phyloP scores from a whole-genome alignment of 1,140 invertebrate genomes.

The Watersipora subatra region DNA sequence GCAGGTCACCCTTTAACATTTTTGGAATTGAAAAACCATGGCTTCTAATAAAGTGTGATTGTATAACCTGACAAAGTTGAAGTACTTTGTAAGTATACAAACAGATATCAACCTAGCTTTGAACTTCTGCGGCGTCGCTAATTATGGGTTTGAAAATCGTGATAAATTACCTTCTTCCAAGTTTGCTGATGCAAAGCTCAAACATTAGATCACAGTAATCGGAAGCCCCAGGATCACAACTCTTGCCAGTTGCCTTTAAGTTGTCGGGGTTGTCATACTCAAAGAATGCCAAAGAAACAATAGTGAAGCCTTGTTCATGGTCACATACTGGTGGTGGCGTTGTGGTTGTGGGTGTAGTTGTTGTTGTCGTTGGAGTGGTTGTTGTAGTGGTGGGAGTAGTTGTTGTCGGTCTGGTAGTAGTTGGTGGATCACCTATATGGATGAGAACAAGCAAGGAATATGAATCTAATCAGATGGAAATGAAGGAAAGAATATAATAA shows the following conservation, averaged over 20 bases:
- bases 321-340: neutral
- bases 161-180: neutral
- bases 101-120: too few species aligned
- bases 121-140: too few species aligned
- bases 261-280: neutral
- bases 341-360: neutral
- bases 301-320: neutral
- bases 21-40: too few species aligned
- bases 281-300: neutral
- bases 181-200: neutral
- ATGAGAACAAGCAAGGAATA: too few species aligned
- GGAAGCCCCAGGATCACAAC: neutral
- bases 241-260: neutral
- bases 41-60: too few species aligned
- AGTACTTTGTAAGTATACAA: too few species aligned
- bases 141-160: too few species aligned
- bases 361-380: constrained; percentile 1
- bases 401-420: neutral
- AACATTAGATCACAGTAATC: neutral
- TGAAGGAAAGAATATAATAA: too few species aligned
- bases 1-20: too few species aligned
- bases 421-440: too few species aligned
- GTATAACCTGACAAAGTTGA: too few species aligned
- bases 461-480: too few species aligned
- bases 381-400: neutral